Base-by-base conservation (phyloP, 2,797 vertebrate genomes). In the Basileuterus tristriatus region DNA sequence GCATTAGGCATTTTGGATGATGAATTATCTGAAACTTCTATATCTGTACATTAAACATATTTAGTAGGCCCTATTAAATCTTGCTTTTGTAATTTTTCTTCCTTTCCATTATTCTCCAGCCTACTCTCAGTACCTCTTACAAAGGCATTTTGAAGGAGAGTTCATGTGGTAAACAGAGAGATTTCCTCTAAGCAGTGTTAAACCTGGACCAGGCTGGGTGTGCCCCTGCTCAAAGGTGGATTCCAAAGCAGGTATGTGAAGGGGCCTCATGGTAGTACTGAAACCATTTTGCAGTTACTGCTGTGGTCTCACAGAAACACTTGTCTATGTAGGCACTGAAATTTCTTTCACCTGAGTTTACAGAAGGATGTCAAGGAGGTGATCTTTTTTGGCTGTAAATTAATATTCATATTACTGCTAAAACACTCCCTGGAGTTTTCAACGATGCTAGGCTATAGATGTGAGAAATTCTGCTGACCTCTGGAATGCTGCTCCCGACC, bases 231-330 rank as follows among this genome's bases (percentile, higher is more conserved):
- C 13, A 32, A 46, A 70, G 44, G 36, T 23, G 5, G 8, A 17
- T 65, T 86, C n/a, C 19, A 76, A 56, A 49, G 39, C 34, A 29
- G 26, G 17, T 13, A 1, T 1, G 1, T 39, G 70, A 47, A 36
- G 1, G 1, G 41, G 21, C 15, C 49, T 47, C 37, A 36, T 2
- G 6, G 44, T 0, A 0, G 14, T 32, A 30, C 46, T 12, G 10
- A 64, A 91, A 76, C 6, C 30, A 53, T 63, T 84, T 30, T 60
- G 30, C 56, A 58, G 26, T 29, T 62, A 43, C 52, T 1, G 0
- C 55, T 46, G 1, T 8, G 9, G 11, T 55, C 67, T 87, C n/a
- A 41, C 20, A 50, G 64, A 58, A 80, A 6, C 0, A 1, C 39
- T 65, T 53, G 8, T 22, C 27, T 63, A 59, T 87, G 58, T 34